Evolutionary conservation across 2,888 invertebrate species (phyloP), one percentile per base, ranked within the genome.

Genomic region (Caenorhabditis virilis): DNA sequence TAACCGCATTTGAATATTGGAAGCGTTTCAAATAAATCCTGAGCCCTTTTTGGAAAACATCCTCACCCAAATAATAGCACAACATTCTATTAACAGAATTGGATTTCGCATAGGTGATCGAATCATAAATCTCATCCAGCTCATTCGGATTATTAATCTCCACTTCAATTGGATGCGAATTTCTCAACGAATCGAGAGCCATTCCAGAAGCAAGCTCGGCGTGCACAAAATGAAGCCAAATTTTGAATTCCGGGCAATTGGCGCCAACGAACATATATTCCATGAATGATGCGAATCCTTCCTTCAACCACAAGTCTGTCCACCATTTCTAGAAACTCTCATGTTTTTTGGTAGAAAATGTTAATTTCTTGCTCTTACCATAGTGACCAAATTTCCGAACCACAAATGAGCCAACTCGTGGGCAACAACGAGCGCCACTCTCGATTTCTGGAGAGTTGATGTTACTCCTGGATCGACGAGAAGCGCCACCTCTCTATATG

Each of bases 341-440:
- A 30, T 13, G 13, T 9, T 30, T 30, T 30, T 30, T 30, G 7
- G 30, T 9, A 13, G 13, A 30, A 9, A 13, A 9, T 30, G 6
- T 6, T 13, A 30, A 9, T 30, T 30, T 30, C 13, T 13, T 6
- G 30, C 18, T 11, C 72, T 47, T 69, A 86, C 88, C 94, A 95
- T 95, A 23, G 95, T 95, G 1, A 95, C 95, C 43, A 95, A 88
- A 84, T 95, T 95, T 7, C 95, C 97, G 85, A 97, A 97, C 95
- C 97, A 97, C 84, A 95, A 93, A 85, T 95, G 95, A 2, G 94
- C 93, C 48, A 97, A 86, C 84, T 97, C 95, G 85, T 97, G 95
- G 3, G 82, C 84, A 33, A 88, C 86, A 0, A 93, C 91, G 20
- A 93, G 85, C 0, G 94, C 93, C 77, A 94, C 91, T 39, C 70